Conservation (phyloP, 2,113 vertebrate genomes). For the Chaetodon auriga region DNA sequence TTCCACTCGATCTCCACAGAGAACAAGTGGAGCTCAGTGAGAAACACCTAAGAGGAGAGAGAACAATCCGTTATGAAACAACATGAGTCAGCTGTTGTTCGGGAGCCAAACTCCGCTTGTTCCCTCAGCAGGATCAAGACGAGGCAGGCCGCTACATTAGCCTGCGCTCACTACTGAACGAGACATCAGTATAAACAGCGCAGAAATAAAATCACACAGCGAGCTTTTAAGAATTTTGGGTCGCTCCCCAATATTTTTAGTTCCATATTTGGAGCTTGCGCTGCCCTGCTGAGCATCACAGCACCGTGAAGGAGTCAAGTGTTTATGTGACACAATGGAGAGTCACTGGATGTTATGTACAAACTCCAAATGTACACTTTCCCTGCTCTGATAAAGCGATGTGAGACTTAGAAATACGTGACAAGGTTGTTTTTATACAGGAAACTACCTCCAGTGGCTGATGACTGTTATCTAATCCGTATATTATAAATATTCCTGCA, state of each 20-base stretch:
- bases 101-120: constrained; percentile 53
- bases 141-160: neutral
- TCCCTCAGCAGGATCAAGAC: constrained; percentile 9
- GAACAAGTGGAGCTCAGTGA: constrained; percentile 11
- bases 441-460: neutral
- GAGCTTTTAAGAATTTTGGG: constrained; percentile 50
- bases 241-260: constrained; percentile 52
- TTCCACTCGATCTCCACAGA: neutral
- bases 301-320: constrained; percentile 49
- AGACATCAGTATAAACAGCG: constrained; percentile 54
- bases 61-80: constrained; percentile 49
- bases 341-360: constrained; percentile 49
- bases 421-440: neutral
- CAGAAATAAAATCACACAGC: constrained; percentile 36
- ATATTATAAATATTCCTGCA: neutral
- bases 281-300: constrained; percentile 45
- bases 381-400: constrained; percentile 13
- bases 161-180: neutral
- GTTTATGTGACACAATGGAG: constrained; percentile 68
- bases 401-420: constrained; percentile 14
- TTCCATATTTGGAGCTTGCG: constrained; percentile 70
- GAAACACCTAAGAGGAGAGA: constrained; percentile 9
- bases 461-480: neutral
- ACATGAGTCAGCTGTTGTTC: constrained; percentile 46
- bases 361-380: constrained; percentile 44